Conservation (phyloP, 2,113 vertebrate genomes). For the Xyrauchen texanus region DNA sequence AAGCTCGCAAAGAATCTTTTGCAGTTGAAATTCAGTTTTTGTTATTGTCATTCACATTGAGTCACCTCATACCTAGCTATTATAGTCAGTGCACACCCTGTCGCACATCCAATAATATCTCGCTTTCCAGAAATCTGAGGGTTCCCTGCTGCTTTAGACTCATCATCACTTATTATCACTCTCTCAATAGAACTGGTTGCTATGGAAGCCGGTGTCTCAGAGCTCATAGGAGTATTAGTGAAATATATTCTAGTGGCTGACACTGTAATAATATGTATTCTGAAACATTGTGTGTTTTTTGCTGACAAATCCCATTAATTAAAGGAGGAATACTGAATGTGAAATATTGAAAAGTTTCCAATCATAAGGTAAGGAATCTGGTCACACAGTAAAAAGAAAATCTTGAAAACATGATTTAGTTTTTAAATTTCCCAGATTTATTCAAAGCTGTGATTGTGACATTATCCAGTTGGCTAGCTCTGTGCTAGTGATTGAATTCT, state of each 20-base stretch:
- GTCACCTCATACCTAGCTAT: slow-evolving; percentile 27
- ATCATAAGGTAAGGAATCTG: not conserved
- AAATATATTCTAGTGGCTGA: slow-evolving; percentile 30
- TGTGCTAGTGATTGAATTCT: no score
- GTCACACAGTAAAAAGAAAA: not conserved
- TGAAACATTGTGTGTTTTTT: not conserved
- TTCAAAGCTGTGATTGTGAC: no score
- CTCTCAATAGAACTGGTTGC: slow-evolving; percentile 55
- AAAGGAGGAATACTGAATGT: not conserved
- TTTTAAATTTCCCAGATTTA: no score
- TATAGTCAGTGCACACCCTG: slow-evolving; percentile 17
- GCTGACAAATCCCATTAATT: not conserved
- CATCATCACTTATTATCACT: slow-evolving; percentile 58
- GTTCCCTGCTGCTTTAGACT: slow-evolving; percentile 45
- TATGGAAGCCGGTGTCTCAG: slow-evolving; percentile 50
- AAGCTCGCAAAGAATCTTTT: not conserved
- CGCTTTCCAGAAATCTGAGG: slow-evolving; percentile 40
- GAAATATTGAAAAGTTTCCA: not conserved
- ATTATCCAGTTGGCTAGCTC: no score
- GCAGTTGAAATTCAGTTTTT: not conserved
- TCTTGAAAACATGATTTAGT: not conserved
- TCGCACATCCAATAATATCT: slow-evolving; percentile 40
- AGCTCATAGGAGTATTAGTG: slow-evolving; percentile 34
- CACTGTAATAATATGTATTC: slow-evolving; percentile 13
- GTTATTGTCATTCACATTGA: slow-evolving; percentile 9